Percentiles rank a stretch among this genome's conserved stretches.
These are phyloP conservation scores for Brachionus rubens DNA, from an alignment of 1,140 invertebrate genomes.

Conservation along the genomic window DNA sequence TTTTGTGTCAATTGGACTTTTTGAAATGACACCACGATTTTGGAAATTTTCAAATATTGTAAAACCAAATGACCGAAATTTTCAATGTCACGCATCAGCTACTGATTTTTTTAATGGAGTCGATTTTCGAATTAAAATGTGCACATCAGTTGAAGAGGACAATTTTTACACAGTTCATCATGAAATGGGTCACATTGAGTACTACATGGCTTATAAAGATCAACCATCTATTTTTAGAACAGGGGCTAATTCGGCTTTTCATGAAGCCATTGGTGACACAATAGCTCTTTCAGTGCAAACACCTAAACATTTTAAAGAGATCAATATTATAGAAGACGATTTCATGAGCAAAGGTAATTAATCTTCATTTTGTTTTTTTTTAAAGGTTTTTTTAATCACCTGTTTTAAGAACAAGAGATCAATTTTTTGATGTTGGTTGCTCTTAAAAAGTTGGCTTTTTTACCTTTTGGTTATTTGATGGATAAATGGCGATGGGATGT, in stretches of 20 bases:
- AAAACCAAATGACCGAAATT: constrained; percentile 62
- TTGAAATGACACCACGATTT: constrained; percentile 70
- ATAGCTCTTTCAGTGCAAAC: constrained; percentile 77
- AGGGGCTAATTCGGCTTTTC: constrained; percentile 73
- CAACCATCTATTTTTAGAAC: constrained; percentile 69
- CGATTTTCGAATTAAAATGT: constrained; percentile 87
- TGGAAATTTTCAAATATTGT: constrained; percentile 63
- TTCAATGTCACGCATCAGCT: constrained; percentile 81
- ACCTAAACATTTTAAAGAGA: constrained; percentile 74
- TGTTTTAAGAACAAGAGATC: constrained; percentile 68
- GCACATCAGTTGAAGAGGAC: constrained; percentile 71
- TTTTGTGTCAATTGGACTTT: constrained; percentile 68
- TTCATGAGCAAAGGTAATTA: constrained; percentile 55
- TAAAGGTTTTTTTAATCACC: background rate
- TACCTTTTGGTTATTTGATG: constrained; percentile 80
- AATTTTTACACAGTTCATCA: constrained; percentile 78
- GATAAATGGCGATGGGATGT: constrained; percentile 85
- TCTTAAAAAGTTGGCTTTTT: constrained; percentile 78
- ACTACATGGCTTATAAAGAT: constrained; percentile 71
- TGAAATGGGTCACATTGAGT: constrained; percentile 76
- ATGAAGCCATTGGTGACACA: constrained; percentile 77
- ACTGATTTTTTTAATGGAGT: constrained; percentile 78
- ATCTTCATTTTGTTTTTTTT: background rate
- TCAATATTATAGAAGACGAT: constrained; percentile 74
- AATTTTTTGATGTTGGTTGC: constrained; percentile 79